phyloP scores from a whole-genome alignment of 2,113 vertebrate genomes.

The Furnarius figulus region DNA sequence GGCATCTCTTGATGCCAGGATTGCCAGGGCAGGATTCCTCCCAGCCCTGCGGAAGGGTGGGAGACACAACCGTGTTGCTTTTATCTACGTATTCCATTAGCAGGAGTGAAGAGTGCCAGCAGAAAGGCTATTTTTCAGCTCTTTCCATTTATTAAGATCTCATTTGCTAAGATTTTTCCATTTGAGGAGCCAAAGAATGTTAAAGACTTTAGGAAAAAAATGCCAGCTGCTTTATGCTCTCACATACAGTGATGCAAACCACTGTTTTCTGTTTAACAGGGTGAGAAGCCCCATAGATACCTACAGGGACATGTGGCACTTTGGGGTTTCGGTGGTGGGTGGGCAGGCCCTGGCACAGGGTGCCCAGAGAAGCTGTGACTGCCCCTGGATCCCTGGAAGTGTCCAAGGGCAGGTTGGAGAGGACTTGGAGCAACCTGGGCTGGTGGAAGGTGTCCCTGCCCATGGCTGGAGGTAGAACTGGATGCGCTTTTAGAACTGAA shows the following conservation, averaged over 20 bases:
- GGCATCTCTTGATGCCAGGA: background rate
- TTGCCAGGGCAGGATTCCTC: background rate
- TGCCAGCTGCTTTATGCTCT: constrained; percentile 2
- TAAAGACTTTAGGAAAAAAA: background rate
- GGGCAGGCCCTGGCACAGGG: background rate
- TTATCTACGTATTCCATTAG: background rate
- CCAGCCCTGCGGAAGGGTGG: background rate
- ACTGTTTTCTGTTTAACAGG: background rate
- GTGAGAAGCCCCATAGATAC: rapidly evolving
- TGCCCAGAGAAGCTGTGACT: background rate
- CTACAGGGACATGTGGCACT: rapidly evolving
- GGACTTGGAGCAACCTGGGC: background rate
- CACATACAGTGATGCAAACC: background rate
- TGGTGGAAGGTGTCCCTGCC: background rate
- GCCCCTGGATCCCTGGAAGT: background rate
- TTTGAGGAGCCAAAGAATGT: constrained; percentile 37
- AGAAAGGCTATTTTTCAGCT: constrained; percentile 22
- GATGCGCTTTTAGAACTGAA: background rate
- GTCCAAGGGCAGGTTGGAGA: background rate
- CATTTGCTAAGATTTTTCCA: constrained; percentile 55
- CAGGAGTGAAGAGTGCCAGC: background rate
- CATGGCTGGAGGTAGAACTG: background rate
- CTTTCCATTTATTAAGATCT: constrained; percentile 50
- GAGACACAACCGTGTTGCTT: background rate
- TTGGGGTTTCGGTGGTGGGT: background rate